phyloP scores from a whole-genome alignment of 2,113 vertebrate species.

The Symphodus melops region DNA sequence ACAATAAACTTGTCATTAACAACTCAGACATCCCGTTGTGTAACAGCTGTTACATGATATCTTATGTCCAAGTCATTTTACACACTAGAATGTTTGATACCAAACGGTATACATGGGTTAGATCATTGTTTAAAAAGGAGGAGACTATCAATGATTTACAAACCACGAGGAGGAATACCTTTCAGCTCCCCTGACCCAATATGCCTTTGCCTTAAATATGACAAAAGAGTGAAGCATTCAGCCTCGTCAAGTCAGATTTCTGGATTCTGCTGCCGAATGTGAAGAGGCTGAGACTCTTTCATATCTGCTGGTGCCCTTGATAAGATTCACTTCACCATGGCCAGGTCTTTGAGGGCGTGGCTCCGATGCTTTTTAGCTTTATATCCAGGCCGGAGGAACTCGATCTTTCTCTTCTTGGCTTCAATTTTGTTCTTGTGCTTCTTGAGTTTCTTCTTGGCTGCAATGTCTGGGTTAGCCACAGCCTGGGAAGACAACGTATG shows the following conservation, averaged over 20 bases:
- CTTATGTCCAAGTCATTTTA: background rate
- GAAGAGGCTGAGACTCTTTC: background rate
- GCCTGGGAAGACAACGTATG: conserved; percentile 75
- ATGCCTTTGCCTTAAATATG: too few species aligned
- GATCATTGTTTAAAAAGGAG: background rate
- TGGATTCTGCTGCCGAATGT: background rate
- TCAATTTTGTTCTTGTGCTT: conserved; percentile 94
- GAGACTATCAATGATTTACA: background rate
- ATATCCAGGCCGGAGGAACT: conserved; percentile 87
- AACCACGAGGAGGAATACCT: too few species aligned
- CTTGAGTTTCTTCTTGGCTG: conserved; percentile 95
- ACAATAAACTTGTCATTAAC: background rate
- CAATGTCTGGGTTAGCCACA: conserved; percentile 94
- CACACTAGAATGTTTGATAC: background rate
- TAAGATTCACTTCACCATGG: conserved; percentile 87
- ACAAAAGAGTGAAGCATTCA: background rate
- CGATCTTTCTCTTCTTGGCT: conserved; percentile 94
- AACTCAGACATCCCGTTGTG: background rate
- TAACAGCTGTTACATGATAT: background rate
- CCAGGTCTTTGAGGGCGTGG: conserved; percentile 88
- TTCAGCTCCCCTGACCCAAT: too few species aligned
- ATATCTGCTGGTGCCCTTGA: background rate
- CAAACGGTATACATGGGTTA: background rate
- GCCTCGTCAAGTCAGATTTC: background rate
- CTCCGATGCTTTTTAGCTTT: conserved; percentile 91